Evolutionary conservation across 1,140 invertebrate genomes (phyloP).

Genomic region (Orchesella cincta): DNA sequence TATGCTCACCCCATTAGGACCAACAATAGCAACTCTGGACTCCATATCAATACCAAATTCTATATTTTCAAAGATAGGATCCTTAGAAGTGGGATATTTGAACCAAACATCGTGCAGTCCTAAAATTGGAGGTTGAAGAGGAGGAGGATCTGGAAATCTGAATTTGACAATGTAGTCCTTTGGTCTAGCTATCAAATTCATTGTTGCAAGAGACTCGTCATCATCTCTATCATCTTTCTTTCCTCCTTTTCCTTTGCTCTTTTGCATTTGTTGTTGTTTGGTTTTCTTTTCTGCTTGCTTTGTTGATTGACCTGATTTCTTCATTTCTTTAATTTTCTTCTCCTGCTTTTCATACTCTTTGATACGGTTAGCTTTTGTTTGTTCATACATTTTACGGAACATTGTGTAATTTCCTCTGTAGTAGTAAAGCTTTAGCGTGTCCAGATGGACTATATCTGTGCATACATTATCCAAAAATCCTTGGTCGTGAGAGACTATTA

Average conservation of each 20-base stretch:
- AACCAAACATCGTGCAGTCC: slow-evolving; percentile 86
- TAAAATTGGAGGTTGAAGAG: slow-evolving; percentile 91
- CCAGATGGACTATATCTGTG: slow-evolving; percentile 97
- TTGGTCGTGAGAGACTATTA: slow-evolving; percentile 98
- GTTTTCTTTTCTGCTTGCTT: slow-evolving; percentile 76
- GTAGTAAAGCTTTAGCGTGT: slow-evolving; percentile 87
- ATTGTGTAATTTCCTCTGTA: slow-evolving; percentile 98
- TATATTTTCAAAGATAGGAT: slow-evolving; percentile 76
- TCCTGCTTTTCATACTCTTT: slow-evolving; percentile 99
- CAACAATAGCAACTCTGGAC: slow-evolving; percentile 86
- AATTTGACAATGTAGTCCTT: slow-evolving; percentile 97
- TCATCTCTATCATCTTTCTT: slow-evolving; percentile 69
- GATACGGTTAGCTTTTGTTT: slow-evolving; percentile 91
- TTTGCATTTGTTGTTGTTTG: slow-evolving; percentile 64
- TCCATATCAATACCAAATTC: slow-evolving; percentile 94
- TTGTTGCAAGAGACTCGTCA: slow-evolving; percentile 61
- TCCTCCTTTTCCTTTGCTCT: slow-evolving; percentile 76
- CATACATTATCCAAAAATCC: slow-evolving; percentile 99
- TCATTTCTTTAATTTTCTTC: slow-evolving; percentile 89
- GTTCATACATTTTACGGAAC: slow-evolving; percentile 98
- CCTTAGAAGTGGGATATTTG: slow-evolving; percentile 72
- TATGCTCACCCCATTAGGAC: slow-evolving; percentile 71
- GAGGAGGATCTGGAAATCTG: slow-evolving; percentile 90
- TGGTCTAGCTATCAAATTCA: slow-evolving; percentile 81
- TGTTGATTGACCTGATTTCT: slow-evolving; percentile 90